phyloP scores from a whole-genome alignment of 1,140 invertebrate species.

The Bicyclus anynana region DNA sequence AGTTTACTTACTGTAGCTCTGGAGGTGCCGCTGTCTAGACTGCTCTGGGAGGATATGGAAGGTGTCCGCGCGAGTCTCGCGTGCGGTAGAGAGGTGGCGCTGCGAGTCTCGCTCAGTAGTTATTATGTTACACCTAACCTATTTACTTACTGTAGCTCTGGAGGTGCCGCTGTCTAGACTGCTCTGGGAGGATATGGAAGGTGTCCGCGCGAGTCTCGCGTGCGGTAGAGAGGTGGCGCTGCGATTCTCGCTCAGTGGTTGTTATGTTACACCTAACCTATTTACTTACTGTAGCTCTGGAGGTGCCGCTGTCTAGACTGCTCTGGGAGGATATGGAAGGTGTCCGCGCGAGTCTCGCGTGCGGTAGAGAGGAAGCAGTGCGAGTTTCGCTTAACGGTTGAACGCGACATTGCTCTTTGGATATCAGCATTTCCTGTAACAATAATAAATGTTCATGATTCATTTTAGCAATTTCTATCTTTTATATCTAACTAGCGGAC shows the following conservation, averaged over 20 bases:
- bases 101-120: not conserved
- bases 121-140: not conserved
- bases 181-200: not conserved
- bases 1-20: too few species aligned
- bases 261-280: not conserved
- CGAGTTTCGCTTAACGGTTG: constrained; percentile 55
- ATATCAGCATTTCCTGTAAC: constrained; percentile 65
- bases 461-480: too few species aligned
- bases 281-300: constrained; percentile 81
- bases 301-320: constrained; percentile 85
- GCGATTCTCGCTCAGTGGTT: not conserved
- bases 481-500: too few species aligned
- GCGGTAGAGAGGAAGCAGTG: constrained; percentile 57
- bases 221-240: not conserved
- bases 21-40: not conserved
- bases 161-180: not conserved
- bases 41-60: not conserved
- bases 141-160: too few species aligned
- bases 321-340: constrained; percentile 89
- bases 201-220: not conserved
- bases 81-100: not conserved
- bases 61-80: not conserved
- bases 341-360: constrained; percentile 78
- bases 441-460: not conserved
- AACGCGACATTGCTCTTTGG: constrained; percentile 64